These are phyloP conservation scores for Lates japonicus DNA, from an alignment of 2,797 vertebrate genomes.

Conservation along the genomic window DNA sequence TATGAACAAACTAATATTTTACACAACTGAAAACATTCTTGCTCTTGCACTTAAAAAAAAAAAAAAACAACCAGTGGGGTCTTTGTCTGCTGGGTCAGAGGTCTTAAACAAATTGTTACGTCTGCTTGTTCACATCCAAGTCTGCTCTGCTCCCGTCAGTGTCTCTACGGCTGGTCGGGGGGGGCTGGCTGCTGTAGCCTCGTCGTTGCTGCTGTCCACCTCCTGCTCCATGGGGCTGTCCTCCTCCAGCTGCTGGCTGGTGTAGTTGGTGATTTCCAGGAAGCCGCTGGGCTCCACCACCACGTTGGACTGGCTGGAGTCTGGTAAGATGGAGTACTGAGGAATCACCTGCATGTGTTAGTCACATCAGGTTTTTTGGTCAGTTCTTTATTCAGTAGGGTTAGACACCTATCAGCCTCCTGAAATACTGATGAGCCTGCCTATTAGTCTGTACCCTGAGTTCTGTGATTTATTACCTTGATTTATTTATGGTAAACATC, in stretches of 20 bases:
- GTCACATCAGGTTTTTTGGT: constrained; percentile 9
- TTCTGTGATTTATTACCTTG: constrained; percentile 9
- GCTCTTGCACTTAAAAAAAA: background rate
- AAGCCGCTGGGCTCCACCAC: constrained; percentile 99
- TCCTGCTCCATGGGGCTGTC: constrained; percentile 95
- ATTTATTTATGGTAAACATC: background rate
- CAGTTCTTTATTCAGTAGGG: background rate
- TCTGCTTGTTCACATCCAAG: constrained; percentile 26
- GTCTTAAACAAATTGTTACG: background rate
- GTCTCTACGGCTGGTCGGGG: constrained; percentile 55
- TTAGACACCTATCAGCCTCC: background rate
- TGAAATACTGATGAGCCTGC: background rate
- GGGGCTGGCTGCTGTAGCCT: constrained; percentile 71
- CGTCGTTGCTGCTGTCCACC: constrained; percentile 93
- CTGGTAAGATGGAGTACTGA: constrained; percentile 97
- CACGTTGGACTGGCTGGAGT: constrained; percentile 97
- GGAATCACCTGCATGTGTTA: constrained; percentile 91
- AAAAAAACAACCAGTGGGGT: constrained; percentile 9
- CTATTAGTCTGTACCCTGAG: accelerated
- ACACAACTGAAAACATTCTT: constrained; percentile 37
- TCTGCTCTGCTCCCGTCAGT: background rate
- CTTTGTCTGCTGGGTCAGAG: constrained; percentile 6
- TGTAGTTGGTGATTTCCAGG: constrained; percentile 97
- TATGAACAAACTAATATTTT: constrained; percentile 56
- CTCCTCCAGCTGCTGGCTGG: constrained; percentile 97